Percentiles rank a stretch among this genome's conserved stretches.
Conservation (phyloP, 2,113 vertebrate genomes). For the Crotalus tigris region DNA sequence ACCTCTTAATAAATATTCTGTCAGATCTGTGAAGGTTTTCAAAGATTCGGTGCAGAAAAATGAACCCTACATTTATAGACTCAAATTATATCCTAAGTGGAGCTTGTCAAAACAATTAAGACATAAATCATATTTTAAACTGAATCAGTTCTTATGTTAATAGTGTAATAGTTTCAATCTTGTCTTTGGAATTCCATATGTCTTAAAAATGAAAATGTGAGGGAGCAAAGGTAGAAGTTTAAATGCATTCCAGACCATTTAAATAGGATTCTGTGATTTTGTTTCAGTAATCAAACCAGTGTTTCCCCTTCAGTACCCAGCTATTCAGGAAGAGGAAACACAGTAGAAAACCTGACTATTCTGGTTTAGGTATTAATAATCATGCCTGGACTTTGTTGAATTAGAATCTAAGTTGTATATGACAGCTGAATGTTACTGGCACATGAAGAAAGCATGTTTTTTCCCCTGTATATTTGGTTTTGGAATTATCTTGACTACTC, state of each 20-base stretch:
- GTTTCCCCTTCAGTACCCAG: not conserved
- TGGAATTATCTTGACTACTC: not conserved
- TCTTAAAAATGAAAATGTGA: not conserved
- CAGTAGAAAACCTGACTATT: not conserved
- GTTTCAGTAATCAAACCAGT: not conserved
- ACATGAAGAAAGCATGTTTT: not conserved
- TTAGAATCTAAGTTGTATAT: not conserved
- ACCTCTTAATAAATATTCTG: not conserved
- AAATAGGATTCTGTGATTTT: not conserved
- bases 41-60: not conserved
- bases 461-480: not conserved
- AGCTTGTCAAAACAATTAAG: not conserved
- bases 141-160: not conserved
- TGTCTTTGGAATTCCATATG: too few species aligned
- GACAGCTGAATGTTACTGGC: not conserved
- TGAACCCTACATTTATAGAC: not conserved
- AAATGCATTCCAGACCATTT: not conserved
- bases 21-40: conserved; percentile 10
- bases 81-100: not conserved
- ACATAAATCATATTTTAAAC: not conserved
- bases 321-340: not conserved
- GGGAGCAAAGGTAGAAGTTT: not conserved
- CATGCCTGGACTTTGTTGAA: not conserved
- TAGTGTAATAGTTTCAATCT: not conserved
- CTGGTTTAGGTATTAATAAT: not conserved